Conservation (phyloP, 2,797 vertebrate genomes). For the Myiotriccus ornatus region DNA sequence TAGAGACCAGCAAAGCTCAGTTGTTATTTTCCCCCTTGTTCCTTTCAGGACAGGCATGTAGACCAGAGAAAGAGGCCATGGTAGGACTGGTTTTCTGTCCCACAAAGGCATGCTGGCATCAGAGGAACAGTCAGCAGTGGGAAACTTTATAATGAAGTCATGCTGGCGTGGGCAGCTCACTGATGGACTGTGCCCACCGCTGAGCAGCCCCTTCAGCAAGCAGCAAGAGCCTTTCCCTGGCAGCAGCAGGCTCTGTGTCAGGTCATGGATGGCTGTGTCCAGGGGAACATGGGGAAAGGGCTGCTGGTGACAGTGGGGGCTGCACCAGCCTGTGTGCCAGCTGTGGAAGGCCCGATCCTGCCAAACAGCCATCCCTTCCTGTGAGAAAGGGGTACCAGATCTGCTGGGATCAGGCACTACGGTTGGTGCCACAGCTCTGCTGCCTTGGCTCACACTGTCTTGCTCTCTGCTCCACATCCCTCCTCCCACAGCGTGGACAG, state of each 20-base stretch:
- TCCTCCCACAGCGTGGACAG: fast-evolving
- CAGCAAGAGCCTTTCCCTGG: background rate
- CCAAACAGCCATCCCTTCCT: background rate
- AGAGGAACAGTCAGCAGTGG: slow-evolving; percentile 9
- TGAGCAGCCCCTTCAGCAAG: background rate
- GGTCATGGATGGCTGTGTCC: background rate
- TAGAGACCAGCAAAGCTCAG: background rate
- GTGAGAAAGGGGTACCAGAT: background rate
- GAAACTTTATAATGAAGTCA: slow-evolving; percentile 48
- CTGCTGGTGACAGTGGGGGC: fast-evolving
- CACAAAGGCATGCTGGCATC: background rate
- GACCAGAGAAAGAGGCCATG: background rate
- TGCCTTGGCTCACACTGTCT: background rate
- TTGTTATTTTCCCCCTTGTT: background rate
- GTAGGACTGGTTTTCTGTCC: background rate
- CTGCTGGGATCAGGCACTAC: background rate
- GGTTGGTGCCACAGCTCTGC: background rate
- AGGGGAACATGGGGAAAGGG: background rate
- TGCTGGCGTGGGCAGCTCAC: background rate
- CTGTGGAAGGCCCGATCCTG: background rate
- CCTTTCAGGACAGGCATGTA: slow-evolving; percentile 5
- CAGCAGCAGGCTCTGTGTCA: slow-evolving; percentile 15
- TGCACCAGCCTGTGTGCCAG: background rate
- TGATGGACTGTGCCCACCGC: background rate
- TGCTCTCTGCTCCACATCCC: background rate